A percentile compares a stretch with the other conserved stretches of the same genome.
These are phyloP conservation scores for Colossoma macropomum DNA, from an alignment of 2,113 vertebrate species.

Conservation along the genomic window DNA sequence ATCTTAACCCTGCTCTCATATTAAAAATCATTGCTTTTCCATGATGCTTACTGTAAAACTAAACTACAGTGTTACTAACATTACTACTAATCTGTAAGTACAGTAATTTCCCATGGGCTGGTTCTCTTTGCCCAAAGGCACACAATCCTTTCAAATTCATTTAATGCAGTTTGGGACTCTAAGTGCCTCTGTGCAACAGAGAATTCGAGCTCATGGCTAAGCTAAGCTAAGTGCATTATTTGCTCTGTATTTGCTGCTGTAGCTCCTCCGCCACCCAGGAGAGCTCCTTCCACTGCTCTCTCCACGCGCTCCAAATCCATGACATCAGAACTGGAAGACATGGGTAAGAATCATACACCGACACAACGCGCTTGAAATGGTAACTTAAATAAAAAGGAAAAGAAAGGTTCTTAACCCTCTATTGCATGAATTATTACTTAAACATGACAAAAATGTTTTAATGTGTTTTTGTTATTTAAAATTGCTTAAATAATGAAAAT, in stretches of 20 bases:
- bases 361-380: not conserved
- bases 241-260: slow-evolving; percentile 45
- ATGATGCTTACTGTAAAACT: slow-evolving; percentile 35
- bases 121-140: slow-evolving; percentile 12
- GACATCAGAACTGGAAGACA: slow-evolving; percentile 92
- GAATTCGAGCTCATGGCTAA: not conserved
- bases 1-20: not conserved
- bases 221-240: slow-evolving; percentile 23
- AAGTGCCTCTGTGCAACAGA: not conserved
- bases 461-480: too few species aligned
- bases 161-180: not conserved
- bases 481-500: too few species aligned
- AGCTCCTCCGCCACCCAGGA: slow-evolving; percentile 84
- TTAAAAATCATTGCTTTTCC: slow-evolving; percentile 37
- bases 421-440: too few species aligned
- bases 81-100: not conserved
- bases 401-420: too few species aligned
- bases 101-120: not conserved
- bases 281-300: slow-evolving; percentile 87
- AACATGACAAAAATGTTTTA: too few species aligned
- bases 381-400: too few species aligned
- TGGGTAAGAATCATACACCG: slow-evolving; percentile 81
- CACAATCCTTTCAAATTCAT: not conserved
- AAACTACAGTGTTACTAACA: slow-evolving; percentile 23
- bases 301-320: slow-evolving; percentile 92